These are phyloP conservation scores for Drosophila mojavensis DNA, from an alignment of 1,140 invertebrate species.

Conservation along the genomic window DNA sequence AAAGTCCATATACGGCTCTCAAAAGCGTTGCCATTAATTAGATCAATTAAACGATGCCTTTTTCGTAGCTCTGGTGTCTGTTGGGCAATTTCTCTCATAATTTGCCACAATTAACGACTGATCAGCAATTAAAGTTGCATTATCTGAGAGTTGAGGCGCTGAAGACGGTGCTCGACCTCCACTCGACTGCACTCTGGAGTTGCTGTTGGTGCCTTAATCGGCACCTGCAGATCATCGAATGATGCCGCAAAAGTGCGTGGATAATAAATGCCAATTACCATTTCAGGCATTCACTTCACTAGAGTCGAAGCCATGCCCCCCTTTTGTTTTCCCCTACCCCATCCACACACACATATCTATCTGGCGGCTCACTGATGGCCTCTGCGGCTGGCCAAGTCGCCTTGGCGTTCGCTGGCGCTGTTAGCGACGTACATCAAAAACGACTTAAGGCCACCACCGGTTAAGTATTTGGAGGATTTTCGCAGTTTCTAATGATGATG, in stretches of 20 bases:
- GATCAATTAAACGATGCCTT: constrained; percentile 57
- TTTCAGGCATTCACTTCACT: constrained; percentile 31
- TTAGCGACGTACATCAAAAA: constrained; percentile 64
- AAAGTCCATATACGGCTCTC: constrained; percentile 44
- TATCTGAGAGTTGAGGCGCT: constrained; percentile 38
- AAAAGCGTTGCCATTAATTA: constrained; percentile 73
- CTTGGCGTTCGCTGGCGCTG: constrained; percentile 37
- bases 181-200: background rate
- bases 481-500: constrained; percentile 76
- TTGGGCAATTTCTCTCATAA: constrained; percentile 62
- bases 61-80: constrained; percentile 39
- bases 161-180: background rate
- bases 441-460: constrained; percentile 69
- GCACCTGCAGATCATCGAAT: constrained; percentile 59
- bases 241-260: constrained; percentile 64
- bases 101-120: constrained; percentile 77
- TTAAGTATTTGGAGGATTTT: constrained; percentile 63
- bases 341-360: background rate
- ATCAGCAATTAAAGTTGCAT: constrained; percentile 77
- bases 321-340: background rate
- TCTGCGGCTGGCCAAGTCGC: constrained; percentile 34
- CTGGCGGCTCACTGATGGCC: constrained; percentile 13
- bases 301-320: background rate
- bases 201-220: constrained; percentile 39
- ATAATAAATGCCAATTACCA: constrained; percentile 51